Percentiles rank a stretch among this genome's conserved stretches.
phyloP scores from a whole-genome alignment of 2,888 invertebrate species.

The Acanthosepion pharaonis region DNA sequence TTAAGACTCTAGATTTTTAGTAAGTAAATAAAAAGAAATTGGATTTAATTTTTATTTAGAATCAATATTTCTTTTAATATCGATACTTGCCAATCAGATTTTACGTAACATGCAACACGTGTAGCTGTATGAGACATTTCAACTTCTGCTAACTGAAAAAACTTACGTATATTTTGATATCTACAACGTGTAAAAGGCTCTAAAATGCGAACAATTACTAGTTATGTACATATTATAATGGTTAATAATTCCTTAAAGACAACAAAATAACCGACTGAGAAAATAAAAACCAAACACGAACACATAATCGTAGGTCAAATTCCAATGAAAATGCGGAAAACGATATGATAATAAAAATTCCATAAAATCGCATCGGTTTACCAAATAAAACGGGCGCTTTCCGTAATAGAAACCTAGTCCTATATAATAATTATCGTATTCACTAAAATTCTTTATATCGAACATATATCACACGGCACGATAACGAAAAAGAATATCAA shows the following conservation, averaged over 20 bases:
- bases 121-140: background rate
- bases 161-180: background rate
- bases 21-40: background rate
- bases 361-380: background rate
- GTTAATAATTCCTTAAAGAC: background rate
- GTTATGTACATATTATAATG: background rate
- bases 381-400: background rate
- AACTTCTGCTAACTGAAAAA: background rate
- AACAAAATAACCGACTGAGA: background rate
- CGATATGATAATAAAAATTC: background rate
- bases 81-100: background rate
- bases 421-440: background rate
- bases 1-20: background rate
- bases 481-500: background rate
- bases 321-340: background rate
- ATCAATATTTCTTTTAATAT: background rate
- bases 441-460: background rate
- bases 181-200: background rate
- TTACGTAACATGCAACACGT: background rate
- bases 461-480: background rate
- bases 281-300: background rate
- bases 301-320: background rate
- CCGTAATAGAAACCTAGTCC: background rate
- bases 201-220: background rate
- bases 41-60: background rate